These are phyloP conservation scores for Chlorodrepanis virens DNA, from an alignment of 2,113 vertebrate genomes.

Conservation along the genomic window DNA sequence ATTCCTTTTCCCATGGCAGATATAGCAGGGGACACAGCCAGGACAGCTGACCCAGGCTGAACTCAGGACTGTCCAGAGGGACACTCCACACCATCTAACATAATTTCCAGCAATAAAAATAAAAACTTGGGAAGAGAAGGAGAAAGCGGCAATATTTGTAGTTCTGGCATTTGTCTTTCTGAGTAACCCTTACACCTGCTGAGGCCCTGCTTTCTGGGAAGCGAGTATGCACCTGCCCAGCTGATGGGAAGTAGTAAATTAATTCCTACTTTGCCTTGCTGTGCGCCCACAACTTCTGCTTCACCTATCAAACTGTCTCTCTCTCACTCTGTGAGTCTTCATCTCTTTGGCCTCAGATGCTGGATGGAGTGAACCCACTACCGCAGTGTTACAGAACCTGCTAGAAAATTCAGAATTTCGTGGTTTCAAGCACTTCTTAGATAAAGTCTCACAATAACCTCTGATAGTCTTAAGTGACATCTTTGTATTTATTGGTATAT, in stretches of 20 bases:
- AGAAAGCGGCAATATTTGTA: not conserved
- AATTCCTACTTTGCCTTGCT: not conserved
- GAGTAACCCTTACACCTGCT: fast-evolving
- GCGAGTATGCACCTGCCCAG: not conserved
- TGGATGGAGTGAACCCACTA: not conserved
- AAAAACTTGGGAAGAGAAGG: not conserved
- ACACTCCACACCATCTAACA: not conserved
- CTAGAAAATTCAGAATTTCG: not conserved
- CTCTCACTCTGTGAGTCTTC: not conserved
- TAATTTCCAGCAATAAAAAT: not conserved
- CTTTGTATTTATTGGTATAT: not conserved
- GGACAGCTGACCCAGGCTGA: not conserved
- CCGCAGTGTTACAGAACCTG: not conserved
- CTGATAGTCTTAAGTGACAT: not conserved
- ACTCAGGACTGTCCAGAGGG: fast-evolving
- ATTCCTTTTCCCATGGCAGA: not conserved
- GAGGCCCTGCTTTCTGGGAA: not conserved
- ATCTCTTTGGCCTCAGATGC: not conserved
- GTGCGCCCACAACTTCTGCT: not conserved
- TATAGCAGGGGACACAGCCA: not conserved
- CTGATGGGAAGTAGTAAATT: not conserved
- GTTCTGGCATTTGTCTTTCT: not conserved
- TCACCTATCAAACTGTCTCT: not conserved
- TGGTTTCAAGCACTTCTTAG: not conserved
- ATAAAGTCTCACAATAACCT: not conserved